Evolutionary conservation across 1,140 invertebrate genomes (phyloP), one percentile per base, ranked within the genome.

Genomic region (Pogonus chalceus): DNA sequence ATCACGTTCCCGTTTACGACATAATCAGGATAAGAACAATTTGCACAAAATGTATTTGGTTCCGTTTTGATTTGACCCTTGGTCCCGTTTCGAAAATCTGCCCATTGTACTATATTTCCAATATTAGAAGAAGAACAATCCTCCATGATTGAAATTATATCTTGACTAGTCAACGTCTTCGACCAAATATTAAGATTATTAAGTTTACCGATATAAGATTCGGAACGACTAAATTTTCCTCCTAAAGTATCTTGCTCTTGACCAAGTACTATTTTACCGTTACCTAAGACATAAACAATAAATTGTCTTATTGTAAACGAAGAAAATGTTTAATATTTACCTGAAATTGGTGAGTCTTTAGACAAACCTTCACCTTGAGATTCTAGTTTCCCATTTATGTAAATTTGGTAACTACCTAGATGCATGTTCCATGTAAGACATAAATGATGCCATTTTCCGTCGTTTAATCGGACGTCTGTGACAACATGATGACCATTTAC

Each of bases 231-330:
- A 63, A 85, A 86, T 23, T 72, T 74, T 1, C 81, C 80, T 0
- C 80, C 82, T 0, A 77, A 21, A 3, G 63, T 57, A 61, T 86
- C 84, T 61, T 87, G 84, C 60, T 87, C 84, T 68, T 87, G 84
- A 0, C 84, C 84, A 48, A 87, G 68, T 4, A 85, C 73, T 39
- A 85, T 62, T 18, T 69, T 74, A 2, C 84, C 84, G 55, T 70
- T 63, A 64, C 74, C 79, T 71, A 64, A 60, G 50, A 77, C 51
- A 47, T 37, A n/a, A n/a, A 59, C 58, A 54, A 51, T 39, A 53
- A 51, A 55, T 56, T 26, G 57, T 23, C 21, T 56, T 1, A 49
- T 12, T 51, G 35, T 20, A 35, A 12, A 3, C 1, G 3, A n/a
- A 7, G 26, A 20, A 22, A 7, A 20, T 16, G 16, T 24, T 23